Base-by-base conservation (phyloP, 2,797 vertebrate genomes). In the Gymnodraco acuticeps region DNA sequence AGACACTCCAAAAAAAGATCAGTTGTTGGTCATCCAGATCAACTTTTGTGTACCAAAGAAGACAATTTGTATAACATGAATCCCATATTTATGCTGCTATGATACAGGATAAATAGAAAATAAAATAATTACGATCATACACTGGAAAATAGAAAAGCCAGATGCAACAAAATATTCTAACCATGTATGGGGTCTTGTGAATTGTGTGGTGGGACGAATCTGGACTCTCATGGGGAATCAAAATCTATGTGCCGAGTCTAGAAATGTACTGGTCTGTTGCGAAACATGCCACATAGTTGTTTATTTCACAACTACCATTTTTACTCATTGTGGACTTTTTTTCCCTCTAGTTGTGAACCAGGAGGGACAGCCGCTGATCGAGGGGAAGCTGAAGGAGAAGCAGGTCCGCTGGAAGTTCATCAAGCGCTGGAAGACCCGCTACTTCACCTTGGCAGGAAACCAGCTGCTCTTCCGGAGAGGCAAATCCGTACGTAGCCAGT, bases 361-460 rank as follows among this genome's bases (percentile, higher is more conserved):
- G 89, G 97, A 97, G 0, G 98, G 97, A 48, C 97, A 97, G 56
- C 98, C 98, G 42, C 96, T 99, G 84, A 99, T 99, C 0, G 98
- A 99, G 93, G 98, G 98, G 69, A 97, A 95, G 87, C 95, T 99
- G 62, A 99, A 99, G 85, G 98, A 99, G 94, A 99, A 99, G 82
- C 98, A 99, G 87, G 96, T 99, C 46, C 94, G 96, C 73, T 99
- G 98, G 97, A 99, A 97, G 93, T 98, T 99, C 75, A 99, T 98
- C 92, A 99, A 97, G 84, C 94, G 97, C 80, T 99, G 98, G 98
- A 99, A 97, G 88, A 99, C 98, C 0, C 97, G 97, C 5, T 99
- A 99, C 90, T 99, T 98, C 89, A 99, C 98, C 0, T 88, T 99
- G 90, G 97, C 98, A n/a, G 97, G 98, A 64, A 99, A 97, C 90